These are phyloP conservation scores for Augochlorella aurata DNA, from an alignment of 2,888 invertebrate species.

Conservation along the genomic window DNA sequence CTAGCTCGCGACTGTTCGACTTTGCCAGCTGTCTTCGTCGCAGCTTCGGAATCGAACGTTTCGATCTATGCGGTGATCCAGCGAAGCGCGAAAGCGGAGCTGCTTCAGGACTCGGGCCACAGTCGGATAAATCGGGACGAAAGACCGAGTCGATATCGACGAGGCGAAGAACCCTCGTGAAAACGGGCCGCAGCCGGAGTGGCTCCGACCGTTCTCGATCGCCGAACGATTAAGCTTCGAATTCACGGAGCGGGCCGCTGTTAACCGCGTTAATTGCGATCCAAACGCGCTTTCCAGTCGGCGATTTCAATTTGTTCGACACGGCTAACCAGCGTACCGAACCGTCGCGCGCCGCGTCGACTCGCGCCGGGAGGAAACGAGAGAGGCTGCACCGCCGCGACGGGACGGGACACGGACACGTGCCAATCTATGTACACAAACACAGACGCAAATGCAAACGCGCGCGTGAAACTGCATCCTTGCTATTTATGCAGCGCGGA, in stretches of 20 bases:
- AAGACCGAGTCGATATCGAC: not conserved
- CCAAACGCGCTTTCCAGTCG: slow-evolving; percentile 55
- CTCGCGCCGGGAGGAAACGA: slow-evolving; percentile 14
- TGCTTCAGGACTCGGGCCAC: too few species aligned
- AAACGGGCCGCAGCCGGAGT: not conserved
- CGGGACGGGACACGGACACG: slow-evolving; percentile 17
- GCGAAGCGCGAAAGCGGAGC: too few species aligned
- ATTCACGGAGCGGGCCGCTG: slow-evolving; percentile 38
- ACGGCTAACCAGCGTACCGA: slow-evolving; percentile 39
- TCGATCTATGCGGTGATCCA: too few species aligned
- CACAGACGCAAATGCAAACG: not conserved
- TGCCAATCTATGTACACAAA: not conserved
- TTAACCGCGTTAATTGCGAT: slow-evolving; percentile 63
- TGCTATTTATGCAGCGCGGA: slow-evolving; percentile 23
- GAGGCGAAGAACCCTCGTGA: not conserved
- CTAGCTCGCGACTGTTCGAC: too few species aligned
- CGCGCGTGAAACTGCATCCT: slow-evolving; percentile 14
- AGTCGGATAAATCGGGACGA: not conserved
- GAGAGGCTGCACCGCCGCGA: not conserved
- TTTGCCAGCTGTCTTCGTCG: too few species aligned
- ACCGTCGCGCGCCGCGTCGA: not conserved
- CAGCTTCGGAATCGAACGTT: too few species aligned
- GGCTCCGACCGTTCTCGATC: slow-evolving; percentile 37
- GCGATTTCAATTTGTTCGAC: slow-evolving; percentile 67
- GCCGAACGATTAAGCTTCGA: slow-evolving; percentile 45